Evolutionary conservation across 2,888 invertebrate genomes (phyloP), one percentile per base, ranked within the genome.

Genomic region (Liodrosophila aerea): DNA sequence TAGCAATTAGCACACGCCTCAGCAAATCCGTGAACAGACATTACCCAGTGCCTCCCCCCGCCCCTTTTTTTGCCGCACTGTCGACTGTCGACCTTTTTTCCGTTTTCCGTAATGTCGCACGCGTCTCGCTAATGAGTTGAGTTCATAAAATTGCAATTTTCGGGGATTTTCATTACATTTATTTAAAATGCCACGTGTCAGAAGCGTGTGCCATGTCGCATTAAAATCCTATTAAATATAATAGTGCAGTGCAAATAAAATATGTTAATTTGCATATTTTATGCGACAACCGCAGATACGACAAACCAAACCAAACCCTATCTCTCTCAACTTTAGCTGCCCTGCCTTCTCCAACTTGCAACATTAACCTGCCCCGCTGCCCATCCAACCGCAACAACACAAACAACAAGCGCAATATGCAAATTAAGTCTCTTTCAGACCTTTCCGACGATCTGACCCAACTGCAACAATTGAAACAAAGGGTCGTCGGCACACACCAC

Each of bases 211-310:
- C 36, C 30, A 11, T 61, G 46, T 30, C 40, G 59, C 66, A 73
- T 76, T 76, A 70, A 73, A 76, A 76, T 67, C 73, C 59, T 64
- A 76, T 76, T 76, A 73, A 73, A 62, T 62, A 69, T 65, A 76
- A 76, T 76, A 43, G 65, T 60, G 15, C 39, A 56, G 37, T 52
- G 60, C 60, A 63, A 76, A 78, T 75, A 56, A 75, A 72, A 76
- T 80, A 72, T 76, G 80, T 72, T 80, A 49, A 80, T 76, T 72
- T 69, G 37, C 80, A 72, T 78, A 75, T 68, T 74, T 59, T 7
- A 71, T 75, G 71, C 63, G 44, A 37, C 40, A 47, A 33, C 18
- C 15, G 4, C 18, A 16, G 15, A 9, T 13, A 5, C 8, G n/a
- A 16, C 39, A 39, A 9, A 13, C 13, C 16, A 7, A 11, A 12